Percentiles rank a stretch among this genome's conserved stretches.
phyloP scores from a whole-genome alignment of 2,888 invertebrate genomes.

The Scelioninae gen. 1 region DNA sequence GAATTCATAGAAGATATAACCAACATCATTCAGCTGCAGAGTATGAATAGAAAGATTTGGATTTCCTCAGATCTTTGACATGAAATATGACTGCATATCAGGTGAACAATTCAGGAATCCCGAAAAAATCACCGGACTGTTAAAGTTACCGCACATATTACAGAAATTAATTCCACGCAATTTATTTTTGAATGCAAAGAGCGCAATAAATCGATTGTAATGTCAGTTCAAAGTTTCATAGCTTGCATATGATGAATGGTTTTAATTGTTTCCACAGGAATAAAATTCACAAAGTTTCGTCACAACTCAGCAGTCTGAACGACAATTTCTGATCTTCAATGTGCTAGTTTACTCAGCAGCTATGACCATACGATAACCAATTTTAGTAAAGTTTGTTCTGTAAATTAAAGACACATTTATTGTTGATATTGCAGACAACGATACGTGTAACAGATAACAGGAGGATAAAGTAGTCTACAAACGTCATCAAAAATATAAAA shows the following conservation, averaged over 20 bases:
- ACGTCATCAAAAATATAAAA: no score
- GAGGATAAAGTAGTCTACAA: no score
- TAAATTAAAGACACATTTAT: slow-evolving; percentile 5
- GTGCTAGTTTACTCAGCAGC: not conserved
- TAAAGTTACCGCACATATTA: not conserved
- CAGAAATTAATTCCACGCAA: not conserved
- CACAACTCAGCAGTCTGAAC: not conserved
- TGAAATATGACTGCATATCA: slow-evolving; percentile 5
- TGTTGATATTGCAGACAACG: no score
- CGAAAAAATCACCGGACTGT: not conserved
- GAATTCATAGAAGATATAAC: slow-evolving; percentile 31
- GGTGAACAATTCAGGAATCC: slow-evolving; percentile 12
- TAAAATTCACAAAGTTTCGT: not conserved
- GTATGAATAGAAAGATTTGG: slow-evolving; percentile 14
- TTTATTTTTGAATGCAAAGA: not conserved
- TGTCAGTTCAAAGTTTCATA: not conserved
- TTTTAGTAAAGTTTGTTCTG: slow-evolving; percentile 18
- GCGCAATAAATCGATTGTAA: not conserved
- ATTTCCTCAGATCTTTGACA: slow-evolving; percentile 10
- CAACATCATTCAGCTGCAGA: slow-evolving; percentile 3
- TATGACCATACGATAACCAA: not conserved
- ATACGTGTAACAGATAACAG: no score
- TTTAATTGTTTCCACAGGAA: not conserved
- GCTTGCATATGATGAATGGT: slow-evolving; percentile 6
- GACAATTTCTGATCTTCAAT: slow-evolving; percentile 1